A percentile compares a stretch with the other conserved stretches of the same genome.
These are phyloP conservation scores for Hyphantria cunea DNA, from an alignment of 1,140 invertebrate genomes.

Conservation along the genomic window DNA sequence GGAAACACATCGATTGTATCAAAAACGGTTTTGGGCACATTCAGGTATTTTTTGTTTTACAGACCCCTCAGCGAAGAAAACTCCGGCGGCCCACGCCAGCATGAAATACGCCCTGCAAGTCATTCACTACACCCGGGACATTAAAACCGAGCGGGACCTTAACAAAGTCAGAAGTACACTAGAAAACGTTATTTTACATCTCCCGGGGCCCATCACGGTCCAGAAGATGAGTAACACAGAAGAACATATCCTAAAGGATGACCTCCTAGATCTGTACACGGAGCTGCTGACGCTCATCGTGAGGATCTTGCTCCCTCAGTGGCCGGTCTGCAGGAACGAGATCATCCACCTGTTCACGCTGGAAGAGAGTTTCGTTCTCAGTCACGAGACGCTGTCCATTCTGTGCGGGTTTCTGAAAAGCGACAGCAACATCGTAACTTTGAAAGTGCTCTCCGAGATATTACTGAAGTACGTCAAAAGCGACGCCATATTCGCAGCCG, in stretches of 20 bases:
- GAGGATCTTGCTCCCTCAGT: slow-evolving; percentile 42
- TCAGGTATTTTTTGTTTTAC: slow-evolving; percentile 65
- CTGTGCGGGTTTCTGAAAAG: slow-evolving; percentile 78
- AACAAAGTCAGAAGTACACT: slow-evolving; percentile 53
- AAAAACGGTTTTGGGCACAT: slow-evolving; percentile 71
- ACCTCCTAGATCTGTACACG: slow-evolving; percentile 40
- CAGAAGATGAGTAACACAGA: slow-evolving; percentile 81
- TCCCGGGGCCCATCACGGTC: slow-evolving; percentile 85
- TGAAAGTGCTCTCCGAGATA: slow-evolving; percentile 66
- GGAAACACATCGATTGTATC: slow-evolving; percentile 19
- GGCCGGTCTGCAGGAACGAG: slow-evolving; percentile 60
- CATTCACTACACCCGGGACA: slow-evolving; percentile 46
- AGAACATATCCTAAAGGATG: slow-evolving; percentile 28
- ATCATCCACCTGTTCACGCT: slow-evolving; percentile 77
- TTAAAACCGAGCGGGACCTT: slow-evolving; percentile 74
- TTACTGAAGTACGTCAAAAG: slow-evolving; percentile 81
- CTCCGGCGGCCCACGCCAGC: slow-evolving; percentile 3
- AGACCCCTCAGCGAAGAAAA: slow-evolving; percentile 34
- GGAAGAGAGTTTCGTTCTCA: slow-evolving; percentile 79
- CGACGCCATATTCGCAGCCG: slow-evolving; percentile 81
- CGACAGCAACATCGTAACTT: slow-evolving; percentile 45
- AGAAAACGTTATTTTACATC: slow-evolving; percentile 46
- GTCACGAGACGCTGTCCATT: slow-evolving; percentile 77
- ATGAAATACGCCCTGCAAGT: slow-evolving; percentile 51
- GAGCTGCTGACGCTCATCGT: slow-evolving; percentile 38